phyloP scores from a whole-genome alignment of 2,888 invertebrate species.

The Branchellion lobata region DNA sequence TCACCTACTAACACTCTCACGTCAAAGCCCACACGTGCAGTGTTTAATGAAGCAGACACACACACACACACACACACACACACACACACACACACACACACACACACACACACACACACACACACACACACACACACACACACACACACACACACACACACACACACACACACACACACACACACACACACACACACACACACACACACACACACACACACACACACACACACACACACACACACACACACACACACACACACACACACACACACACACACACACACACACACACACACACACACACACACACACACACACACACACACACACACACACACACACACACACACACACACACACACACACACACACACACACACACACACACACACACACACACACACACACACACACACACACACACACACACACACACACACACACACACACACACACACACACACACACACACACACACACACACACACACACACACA shows the following conservation, averaged over 20 bases:
- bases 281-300: constrained; percentile 23
- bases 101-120: constrained; percentile 18
- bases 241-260: constrained; percentile 23
- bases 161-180: constrained; percentile 23
- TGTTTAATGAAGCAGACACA: not conserved
- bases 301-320: constrained; percentile 23
- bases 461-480: constrained; percentile 20
- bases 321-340: constrained; percentile 23
- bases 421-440: constrained; percentile 24
- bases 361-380: constrained; percentile 23
- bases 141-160: constrained; percentile 23
- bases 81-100: constrained; percentile 19
- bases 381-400: constrained; percentile 23
- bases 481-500: constrained; percentile 20
- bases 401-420: constrained; percentile 23
- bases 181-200: constrained; percentile 23
- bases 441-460: constrained; percentile 25
- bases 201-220: constrained; percentile 23
- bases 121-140: constrained; percentile 22
- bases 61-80: constrained; percentile 5
- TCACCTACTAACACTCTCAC: too few species aligned
- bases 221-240: constrained; percentile 23
- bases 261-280: constrained; percentile 23
- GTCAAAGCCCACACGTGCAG: too few species aligned
- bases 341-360: constrained; percentile 23